These are phyloP conservation scores for Maniola hyperantus DNA, from an alignment of 2,888 invertebrate species.

Conservation along the genomic window DNA sequence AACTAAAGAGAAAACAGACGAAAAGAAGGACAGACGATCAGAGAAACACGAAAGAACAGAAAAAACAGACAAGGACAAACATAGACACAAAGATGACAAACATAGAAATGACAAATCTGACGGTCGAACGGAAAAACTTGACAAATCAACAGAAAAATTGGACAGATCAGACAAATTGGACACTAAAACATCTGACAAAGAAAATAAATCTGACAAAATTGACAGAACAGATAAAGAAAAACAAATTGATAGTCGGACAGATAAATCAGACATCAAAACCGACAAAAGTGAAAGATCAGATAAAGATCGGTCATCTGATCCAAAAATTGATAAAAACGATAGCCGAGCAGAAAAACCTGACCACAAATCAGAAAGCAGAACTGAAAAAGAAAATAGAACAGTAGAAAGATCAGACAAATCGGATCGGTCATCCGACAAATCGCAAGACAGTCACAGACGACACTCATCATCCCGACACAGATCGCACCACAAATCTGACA, in stretches of 20 bases:
- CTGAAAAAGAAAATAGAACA: constrained; percentile 37
- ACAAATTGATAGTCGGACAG: constrained; percentile 45
- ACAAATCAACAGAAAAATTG: constrained; percentile 29
- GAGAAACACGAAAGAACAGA: constrained; percentile 47
- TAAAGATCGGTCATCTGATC: constrained; percentile 35
- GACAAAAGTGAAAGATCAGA: constrained; percentile 38
- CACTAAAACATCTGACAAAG: neutral
- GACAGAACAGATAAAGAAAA: constrained; percentile 33
- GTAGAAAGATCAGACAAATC: constrained; percentile 39
- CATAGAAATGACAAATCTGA: constrained; percentile 37
- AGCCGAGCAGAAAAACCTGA: constrained; percentile 27
- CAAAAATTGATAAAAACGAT: constrained; percentile 36
- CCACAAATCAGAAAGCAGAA: constrained; percentile 35
- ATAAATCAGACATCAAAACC: constrained; percentile 35
- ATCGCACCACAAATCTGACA: constrained; percentile 58
- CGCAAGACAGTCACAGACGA: constrained; percentile 60
- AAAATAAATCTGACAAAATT: constrained; percentile 17
- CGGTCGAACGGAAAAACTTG: constrained; percentile 37
- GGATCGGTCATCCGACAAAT: constrained; percentile 46
- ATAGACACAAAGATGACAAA: constrained; percentile 57
- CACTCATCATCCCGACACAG: constrained; percentile 71
- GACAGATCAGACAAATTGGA: constrained; percentile 24
- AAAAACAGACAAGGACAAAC: constrained; percentile 41
- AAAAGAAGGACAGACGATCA: constrained; percentile 53
- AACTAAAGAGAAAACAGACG: constrained; percentile 57